A percentile compares a stretch with the other conserved stretches of the same genome.
Evolutionary conservation across 2,888 invertebrate genomes (phyloP).

Genomic region (Platypus cylindrus): DNA sequence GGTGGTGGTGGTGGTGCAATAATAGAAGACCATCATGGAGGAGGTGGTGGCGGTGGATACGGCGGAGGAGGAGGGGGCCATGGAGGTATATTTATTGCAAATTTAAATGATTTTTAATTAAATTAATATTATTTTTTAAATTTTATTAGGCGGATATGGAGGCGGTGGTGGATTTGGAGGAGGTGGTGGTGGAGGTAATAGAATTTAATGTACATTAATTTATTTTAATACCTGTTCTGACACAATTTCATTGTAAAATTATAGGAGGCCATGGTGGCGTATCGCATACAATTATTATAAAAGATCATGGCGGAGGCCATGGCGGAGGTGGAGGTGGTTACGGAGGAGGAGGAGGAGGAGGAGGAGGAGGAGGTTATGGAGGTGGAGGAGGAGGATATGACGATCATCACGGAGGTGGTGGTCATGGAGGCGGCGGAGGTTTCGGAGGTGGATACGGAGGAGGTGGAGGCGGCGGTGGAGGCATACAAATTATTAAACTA

Average conservation of each 20-base stretch:
- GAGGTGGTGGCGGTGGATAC: constrained; percentile 6
- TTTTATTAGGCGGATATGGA: constrained; percentile 6
- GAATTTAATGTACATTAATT: no score
- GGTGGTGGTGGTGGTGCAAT: constrained; percentile 7
- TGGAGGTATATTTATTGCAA: neutral
- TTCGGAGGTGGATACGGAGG: constrained; percentile 9
- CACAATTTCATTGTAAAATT: no score
- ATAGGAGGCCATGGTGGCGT: neutral
- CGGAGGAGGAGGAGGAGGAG: constrained; percentile 12
- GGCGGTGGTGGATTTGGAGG: constrained; percentile 12
- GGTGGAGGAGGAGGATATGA: constrained; percentile 6
- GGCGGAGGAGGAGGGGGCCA: constrained; percentile 1
- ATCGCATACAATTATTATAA: constrained; percentile 3
- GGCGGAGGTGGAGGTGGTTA: constrained; percentile 11
- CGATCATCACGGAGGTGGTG: constrained; percentile 6
- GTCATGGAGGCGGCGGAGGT: constrained; percentile 8
- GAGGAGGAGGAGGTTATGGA: constrained; percentile 10
- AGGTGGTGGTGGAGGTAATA: constrained; percentile 2
- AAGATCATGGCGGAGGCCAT: constrained; percentile 10
- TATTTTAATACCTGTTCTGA: neutral
- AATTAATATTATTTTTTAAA: neutral
- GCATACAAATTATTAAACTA: constrained; percentile 9
- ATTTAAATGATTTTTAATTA: neutral
- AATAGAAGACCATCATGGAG: constrained; percentile 7
- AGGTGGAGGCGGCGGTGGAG: constrained; percentile 10